Conservation (phyloP, 2,113 vertebrate genomes). For the Phylloscopus trochiloides region DNA sequence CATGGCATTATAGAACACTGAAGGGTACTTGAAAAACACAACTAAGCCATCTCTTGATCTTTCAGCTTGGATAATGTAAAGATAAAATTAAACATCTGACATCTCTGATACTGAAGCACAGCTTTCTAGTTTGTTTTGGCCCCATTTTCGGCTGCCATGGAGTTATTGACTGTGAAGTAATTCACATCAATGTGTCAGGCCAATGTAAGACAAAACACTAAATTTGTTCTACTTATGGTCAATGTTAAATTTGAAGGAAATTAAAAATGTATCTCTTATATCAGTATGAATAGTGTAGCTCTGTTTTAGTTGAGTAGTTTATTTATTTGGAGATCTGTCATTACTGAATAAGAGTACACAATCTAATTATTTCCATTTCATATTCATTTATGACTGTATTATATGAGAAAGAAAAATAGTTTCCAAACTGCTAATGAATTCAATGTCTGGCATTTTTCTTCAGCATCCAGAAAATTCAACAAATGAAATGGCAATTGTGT, state of each 20-base stretch:
- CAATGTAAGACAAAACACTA: neutral
- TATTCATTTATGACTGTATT: neutral
- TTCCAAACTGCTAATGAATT: neutral
- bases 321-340: neutral
- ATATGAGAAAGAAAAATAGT: neutral
- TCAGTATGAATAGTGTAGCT: neutral
- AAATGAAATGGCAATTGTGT: neutral
- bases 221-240: neutral
- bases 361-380: neutral
- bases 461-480: neutral
- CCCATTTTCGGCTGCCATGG: neutral
- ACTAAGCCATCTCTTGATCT: neutral
- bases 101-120: neutral
- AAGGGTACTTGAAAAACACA: neutral
- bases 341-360: neutral
- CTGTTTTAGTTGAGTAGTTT: neutral
- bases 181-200: neutral
- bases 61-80: neutral
- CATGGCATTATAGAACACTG: neutral
- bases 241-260: neutral
- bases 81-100: neutral
- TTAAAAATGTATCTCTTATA: neutral
- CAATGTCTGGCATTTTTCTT: neutral
- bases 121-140: neutral
- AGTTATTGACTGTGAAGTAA: neutral